Conservation (phyloP, 2,113 vertebrate species). For the Salvelinus sp. region DNA sequence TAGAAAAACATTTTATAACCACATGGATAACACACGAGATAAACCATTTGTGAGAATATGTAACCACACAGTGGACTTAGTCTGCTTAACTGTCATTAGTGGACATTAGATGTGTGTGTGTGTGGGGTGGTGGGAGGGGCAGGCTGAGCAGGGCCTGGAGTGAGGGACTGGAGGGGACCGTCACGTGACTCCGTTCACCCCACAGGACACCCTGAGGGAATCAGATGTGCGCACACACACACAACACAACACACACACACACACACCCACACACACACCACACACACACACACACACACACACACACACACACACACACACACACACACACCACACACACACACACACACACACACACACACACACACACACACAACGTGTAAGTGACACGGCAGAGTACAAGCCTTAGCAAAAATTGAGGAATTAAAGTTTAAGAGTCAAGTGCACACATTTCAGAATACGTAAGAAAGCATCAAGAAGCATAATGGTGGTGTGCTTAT, state of each 20-base stretch:
- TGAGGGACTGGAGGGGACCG: constrained; percentile 63
- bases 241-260: neutral
- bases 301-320: no score
- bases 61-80: constrained; percentile 7
- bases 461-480: neutral
- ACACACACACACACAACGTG: neutral
- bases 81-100: constrained; percentile 68
- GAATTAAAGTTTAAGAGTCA: neutral
- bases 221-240: neutral
- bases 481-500: neutral
- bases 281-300: neutral
- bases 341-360: neutral
- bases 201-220: constrained; percentile 59
- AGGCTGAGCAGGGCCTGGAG: constrained; percentile 23
- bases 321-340: neutral
- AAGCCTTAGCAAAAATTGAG: neutral
- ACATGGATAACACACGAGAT: no score
- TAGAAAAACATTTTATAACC: no score
- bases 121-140: constrained; percentile 13
- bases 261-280: neutral
- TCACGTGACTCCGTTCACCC: constrained; percentile 68
- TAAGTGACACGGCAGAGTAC: neutral
- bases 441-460: no score
- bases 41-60: no score
- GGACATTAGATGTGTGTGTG: constrained; percentile 52